A percentile compares a stretch with the other conserved stretches of the same genome.
Conservation (phyloP, 2,797 vertebrate species). For the Mus caroli region DNA sequence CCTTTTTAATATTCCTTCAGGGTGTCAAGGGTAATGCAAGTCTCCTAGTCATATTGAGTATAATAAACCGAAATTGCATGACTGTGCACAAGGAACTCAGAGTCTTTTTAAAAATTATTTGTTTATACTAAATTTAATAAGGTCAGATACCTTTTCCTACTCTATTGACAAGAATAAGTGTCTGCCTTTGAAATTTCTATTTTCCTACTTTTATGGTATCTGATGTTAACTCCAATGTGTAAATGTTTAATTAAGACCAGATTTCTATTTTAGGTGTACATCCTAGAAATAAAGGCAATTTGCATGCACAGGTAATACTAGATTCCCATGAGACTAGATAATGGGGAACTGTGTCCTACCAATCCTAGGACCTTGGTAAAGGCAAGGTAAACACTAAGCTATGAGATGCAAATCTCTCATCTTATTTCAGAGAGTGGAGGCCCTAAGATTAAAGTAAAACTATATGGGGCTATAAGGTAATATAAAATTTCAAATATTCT, state of each 20-base stretch:
- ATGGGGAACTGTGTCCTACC: background rate
- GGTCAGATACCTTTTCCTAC: background rate
- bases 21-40: background rate
- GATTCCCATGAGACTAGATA: background rate
- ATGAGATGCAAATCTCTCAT: background rate
- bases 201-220: conserved; percentile 17
- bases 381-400: background rate
- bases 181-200: conserved; percentile 50
- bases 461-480: background rate
- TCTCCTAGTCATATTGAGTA: background rate
- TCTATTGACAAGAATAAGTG: conserved; percentile 7
- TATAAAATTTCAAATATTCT: conserved; percentile 18
- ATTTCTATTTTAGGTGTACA: conserved; percentile 67
- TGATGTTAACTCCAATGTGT: conserved; percentile 20
- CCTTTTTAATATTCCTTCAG: conserved; percentile 3
- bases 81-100: background rate
- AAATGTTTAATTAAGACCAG: conserved; percentile 48
- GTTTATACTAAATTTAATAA: conserved; percentile 8
- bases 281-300: conserved; percentile 51
- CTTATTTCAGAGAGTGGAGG: background rate
- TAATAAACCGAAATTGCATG: background rate
- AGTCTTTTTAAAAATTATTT: background rate
- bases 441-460: conserved; percentile 44
- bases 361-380: background rate
- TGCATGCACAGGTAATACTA: conserved; percentile 15